These are phyloP conservation scores for Melangyna quadrimaculata DNA, from an alignment of 2,888 invertebrate genomes.

Conservation along the genomic window DNA sequence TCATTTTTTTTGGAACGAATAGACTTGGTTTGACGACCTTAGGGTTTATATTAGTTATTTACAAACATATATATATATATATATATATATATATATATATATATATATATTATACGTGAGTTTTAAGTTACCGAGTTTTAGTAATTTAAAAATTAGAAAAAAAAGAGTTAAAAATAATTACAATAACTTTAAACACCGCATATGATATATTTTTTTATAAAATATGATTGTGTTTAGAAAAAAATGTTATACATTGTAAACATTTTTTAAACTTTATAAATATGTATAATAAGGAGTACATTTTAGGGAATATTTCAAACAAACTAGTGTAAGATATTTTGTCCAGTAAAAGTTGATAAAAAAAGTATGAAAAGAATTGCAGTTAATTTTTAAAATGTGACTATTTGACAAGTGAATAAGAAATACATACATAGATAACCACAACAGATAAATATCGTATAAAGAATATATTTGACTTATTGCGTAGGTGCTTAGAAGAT, in stretches of 20 bases:
- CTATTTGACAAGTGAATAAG: constrained; percentile 1
- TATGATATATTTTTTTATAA: constrained; percentile 54
- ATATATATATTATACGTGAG: constrained; percentile 40
- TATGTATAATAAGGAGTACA: constrained; percentile 65
- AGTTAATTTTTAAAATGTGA: constrained; percentile 16
- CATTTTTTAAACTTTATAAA: not conserved
- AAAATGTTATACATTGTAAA: constrained; percentile 4
- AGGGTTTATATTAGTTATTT: constrained; percentile 42
- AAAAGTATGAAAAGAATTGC: constrained; percentile 26
- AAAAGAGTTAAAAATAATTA: constrained; percentile 42
- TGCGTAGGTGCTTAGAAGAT: constrained; percentile 60
- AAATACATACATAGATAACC: constrained; percentile 11
- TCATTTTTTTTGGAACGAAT: constrained; percentile 39
- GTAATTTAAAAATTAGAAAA: constrained; percentile 37
- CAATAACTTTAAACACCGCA: constrained; percentile 68
- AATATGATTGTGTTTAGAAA: not conserved
- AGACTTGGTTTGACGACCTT: constrained; percentile 37
- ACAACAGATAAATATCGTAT: constrained; percentile 20
- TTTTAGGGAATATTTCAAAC: constrained; percentile 70
- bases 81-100: too few relatives aligned
- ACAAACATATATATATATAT: constrained; percentile 1
- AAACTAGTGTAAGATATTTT: constrained; percentile 68
- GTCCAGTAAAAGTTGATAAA: constrained; percentile 63
- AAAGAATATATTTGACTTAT: constrained; percentile 44
- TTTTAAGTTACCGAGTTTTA: constrained; percentile 54